These are phyloP conservation scores for Deroplatys truncata DNA, from an alignment of 2,888 invertebrate species.

Conservation along the genomic window DNA sequence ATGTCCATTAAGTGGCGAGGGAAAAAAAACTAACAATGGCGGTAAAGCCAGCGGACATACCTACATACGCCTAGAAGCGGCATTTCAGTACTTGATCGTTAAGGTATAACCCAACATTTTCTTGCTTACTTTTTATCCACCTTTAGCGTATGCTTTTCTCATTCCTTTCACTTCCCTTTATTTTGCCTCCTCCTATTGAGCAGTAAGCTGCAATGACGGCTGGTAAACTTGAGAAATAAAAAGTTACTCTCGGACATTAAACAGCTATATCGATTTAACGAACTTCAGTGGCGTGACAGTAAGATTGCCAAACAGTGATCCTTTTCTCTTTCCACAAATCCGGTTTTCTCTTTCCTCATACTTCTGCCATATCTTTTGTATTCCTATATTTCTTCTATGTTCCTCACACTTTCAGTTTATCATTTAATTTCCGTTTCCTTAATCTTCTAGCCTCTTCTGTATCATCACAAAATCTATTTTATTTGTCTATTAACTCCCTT, in stretches of 20 bases:
- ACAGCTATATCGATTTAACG: not conserved
- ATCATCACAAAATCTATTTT: too few relatives aligned
- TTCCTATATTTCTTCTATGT: too few relatives aligned
- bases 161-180: not conserved
- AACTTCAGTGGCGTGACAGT: not conserved
- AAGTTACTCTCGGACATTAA: not conserved
- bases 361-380: too few relatives aligned
- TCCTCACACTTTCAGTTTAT: too few relatives aligned
- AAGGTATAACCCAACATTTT: too few relatives aligned
- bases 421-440: too few relatives aligned
- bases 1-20: not conserved
- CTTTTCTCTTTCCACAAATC: too few relatives aligned
- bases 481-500: too few relatives aligned
- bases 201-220: not conserved
- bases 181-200: not conserved
- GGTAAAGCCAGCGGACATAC: not conserved
- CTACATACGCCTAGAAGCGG: too few relatives aligned
- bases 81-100: too few relatives aligned
- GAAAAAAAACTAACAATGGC: not conserved
- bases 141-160: not conserved
- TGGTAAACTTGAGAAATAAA: not conserved
- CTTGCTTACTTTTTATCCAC: not conserved
- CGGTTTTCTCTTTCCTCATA: too few relatives aligned
- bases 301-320: not conserved
- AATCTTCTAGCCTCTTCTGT: too few relatives aligned